Percentiles rank a stretch among this genome's conserved stretches.
Evolutionary conservation across 2,888 invertebrate species (phyloP).

Genomic region (Eulithis testata): DNA sequence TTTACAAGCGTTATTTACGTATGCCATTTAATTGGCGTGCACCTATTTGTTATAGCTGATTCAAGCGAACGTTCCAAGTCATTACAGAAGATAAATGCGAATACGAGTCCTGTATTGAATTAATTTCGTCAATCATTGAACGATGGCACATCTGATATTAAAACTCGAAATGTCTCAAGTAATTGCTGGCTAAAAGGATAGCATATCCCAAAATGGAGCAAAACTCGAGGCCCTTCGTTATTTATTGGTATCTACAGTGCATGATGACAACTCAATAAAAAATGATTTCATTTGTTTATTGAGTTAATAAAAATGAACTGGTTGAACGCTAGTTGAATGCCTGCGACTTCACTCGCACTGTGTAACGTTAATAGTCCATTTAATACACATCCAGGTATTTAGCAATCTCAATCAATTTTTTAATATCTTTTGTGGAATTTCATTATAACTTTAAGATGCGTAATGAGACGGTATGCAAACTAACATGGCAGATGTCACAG

Average conservation of each 20-base stretch:
- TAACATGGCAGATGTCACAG: no score
- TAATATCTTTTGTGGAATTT: constrained; percentile 62
- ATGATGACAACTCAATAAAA: constrained; percentile 84
- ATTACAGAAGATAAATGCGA: constrained; percentile 76
- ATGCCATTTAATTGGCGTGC: constrained; percentile 72
- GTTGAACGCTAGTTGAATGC: constrained; percentile 49
- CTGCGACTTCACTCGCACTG: neutral
- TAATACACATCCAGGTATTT: constrained; percentile 57
- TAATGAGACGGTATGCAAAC: constrained; percentile 36
- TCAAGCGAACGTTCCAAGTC: constrained; percentile 70
- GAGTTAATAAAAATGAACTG: constrained; percentile 78
- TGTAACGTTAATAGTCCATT: constrained; percentile 57
- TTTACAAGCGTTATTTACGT: constrained; percentile 69
- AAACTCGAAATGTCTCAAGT: constrained; percentile 81
- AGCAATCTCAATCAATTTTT: constrained; percentile 54
- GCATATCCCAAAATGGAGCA: constrained; percentile 75
- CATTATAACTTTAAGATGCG: constrained; percentile 55
- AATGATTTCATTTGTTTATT: constrained; percentile 85
- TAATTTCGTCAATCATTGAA: constrained; percentile 80
- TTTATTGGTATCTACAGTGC: constrained; percentile 61
- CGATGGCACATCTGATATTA: constrained; percentile 83
- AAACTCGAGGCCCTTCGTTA: constrained; percentile 73
- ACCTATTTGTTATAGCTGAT: constrained; percentile 71
- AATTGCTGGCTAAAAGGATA: constrained; percentile 84
- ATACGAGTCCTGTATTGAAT: constrained; percentile 69